phyloP scores from a whole-genome alignment of 2,797 vertebrate genomes.

The Malacoraja senta region DNA sequence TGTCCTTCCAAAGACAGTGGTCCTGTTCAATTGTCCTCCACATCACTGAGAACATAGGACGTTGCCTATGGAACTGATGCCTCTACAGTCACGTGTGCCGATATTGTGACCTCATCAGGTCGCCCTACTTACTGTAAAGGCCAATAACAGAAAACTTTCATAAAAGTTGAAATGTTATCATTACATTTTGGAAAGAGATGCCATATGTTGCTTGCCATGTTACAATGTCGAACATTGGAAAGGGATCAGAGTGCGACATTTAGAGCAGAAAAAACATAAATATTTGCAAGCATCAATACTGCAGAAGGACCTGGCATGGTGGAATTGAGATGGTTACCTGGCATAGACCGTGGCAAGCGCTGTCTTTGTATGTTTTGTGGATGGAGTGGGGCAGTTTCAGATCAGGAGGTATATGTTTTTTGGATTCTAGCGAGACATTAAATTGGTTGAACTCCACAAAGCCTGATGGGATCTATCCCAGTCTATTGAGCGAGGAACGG shows the following conservation, averaged over 20 bases:
- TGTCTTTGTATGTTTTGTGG: slow-evolving; percentile 97
- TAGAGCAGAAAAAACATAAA: slow-evolving; percentile 44
- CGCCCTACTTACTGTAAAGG: background rate
- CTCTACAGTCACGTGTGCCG: no score
- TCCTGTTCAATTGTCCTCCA: no score
- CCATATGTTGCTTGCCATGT: background rate
- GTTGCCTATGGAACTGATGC: no score
- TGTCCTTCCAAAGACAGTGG: no score
- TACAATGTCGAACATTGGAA: background rate
- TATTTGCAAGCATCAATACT: slow-evolving; percentile 93
- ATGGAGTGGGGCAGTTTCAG: slow-evolving; percentile 92
- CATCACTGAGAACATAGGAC: no score
- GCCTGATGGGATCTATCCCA: no score
- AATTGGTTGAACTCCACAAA: no score
- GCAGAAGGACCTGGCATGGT: slow-evolving; percentile 97
- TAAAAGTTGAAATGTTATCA: background rate
- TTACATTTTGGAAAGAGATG: background rate
- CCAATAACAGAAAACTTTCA: background rate
- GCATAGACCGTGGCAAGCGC: slow-evolving; percentile 97
- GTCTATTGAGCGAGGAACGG: no score
- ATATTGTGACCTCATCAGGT: background rate
- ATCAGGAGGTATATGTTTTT: slow-evolving; percentile 51
- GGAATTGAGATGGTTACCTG: slow-evolving; percentile 90
- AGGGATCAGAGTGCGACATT: background rate
- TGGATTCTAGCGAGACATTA: no score